Percentiles rank a stretch among this genome's conserved stretches.
Conservation (phyloP, 2,113 vertebrate species). For the Hiodon tergisus region DNA sequence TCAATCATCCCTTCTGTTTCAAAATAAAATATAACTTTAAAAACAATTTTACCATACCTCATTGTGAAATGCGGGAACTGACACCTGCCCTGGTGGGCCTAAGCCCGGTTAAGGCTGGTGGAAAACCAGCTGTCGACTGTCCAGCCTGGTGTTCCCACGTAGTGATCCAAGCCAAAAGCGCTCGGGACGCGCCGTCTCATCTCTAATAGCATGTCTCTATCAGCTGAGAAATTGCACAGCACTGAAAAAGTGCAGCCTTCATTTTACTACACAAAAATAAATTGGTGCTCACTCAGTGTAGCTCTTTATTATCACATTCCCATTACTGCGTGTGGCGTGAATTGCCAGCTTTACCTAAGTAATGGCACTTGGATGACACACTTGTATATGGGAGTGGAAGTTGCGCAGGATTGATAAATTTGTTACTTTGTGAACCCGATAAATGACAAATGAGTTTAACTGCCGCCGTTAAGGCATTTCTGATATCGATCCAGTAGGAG, state of each 20-base stretch:
- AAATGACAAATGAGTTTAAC: slow-evolving; percentile 83
- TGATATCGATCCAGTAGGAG: slow-evolving; percentile 77
- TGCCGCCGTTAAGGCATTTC: slow-evolving; percentile 68
- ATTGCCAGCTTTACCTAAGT: slow-evolving; percentile 51
- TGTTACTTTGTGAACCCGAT: slow-evolving; percentile 75
- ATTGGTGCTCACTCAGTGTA: slow-evolving; percentile 19
- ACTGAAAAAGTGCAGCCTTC: slow-evolving; percentile 32
- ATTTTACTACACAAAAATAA: slow-evolving; percentile 46
- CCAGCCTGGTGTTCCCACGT: slow-evolving; percentile 32
- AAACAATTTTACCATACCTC: no score
- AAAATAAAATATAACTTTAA: no score
- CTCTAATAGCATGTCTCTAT: slow-evolving; percentile 43
- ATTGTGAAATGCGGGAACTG: slow-evolving; percentile 28
- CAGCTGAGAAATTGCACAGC: slow-evolving; percentile 42
- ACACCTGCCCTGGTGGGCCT: slow-evolving; percentile 38
- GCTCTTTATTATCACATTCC: slow-evolving; percentile 43
- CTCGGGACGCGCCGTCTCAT: slow-evolving; percentile 25
- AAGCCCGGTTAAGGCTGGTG: slow-evolving; percentile 36
- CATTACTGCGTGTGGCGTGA: slow-evolving; percentile 31
- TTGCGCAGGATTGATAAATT: slow-evolving; percentile 62
- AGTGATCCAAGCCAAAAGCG: slow-evolving; percentile 51
- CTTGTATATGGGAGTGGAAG: slow-evolving; percentile 44
- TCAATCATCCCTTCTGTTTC: no score
- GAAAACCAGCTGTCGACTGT: slow-evolving; percentile 43
- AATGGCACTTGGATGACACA: slow-evolving; percentile 52